Conservation (phyloP, 2,113 vertebrate species). For the Muntiacus reevesi region DNA sequence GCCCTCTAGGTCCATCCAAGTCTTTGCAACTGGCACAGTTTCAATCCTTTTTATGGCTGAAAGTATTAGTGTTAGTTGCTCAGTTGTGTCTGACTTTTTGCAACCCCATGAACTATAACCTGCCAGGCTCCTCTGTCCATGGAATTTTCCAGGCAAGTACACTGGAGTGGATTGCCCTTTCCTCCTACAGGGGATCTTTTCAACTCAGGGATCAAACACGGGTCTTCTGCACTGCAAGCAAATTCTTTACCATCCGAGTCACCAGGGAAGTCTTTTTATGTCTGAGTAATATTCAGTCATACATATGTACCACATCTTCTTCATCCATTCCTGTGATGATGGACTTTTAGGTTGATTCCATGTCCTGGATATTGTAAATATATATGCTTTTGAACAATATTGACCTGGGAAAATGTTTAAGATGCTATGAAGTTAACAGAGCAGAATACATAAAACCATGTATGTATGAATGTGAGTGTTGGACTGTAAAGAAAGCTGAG, state of each 20-base stretch:
- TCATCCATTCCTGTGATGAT: not conserved
- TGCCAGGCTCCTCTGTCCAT: not conserved
- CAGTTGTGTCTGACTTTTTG: not conserved
- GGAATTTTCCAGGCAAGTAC: not conserved
- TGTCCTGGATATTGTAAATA: not conserved
- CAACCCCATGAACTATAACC: not conserved
- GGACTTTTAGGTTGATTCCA: not conserved
- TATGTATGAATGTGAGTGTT: not conserved
- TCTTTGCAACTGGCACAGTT: not conserved
- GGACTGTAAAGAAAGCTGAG: not conserved
- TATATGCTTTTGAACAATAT: not conserved
- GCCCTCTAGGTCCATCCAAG: not conserved
- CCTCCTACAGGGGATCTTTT: not conserved
- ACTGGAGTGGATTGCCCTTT: not conserved
- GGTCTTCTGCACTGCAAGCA: not conserved
- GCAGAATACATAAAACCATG: not conserved
- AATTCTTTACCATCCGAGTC: not conserved
- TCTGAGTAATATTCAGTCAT: not conserved
- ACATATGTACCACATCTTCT: not conserved
- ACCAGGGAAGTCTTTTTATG: not conserved
- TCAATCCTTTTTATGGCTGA: not conserved
- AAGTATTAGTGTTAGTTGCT: not conserved
- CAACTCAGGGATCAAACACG: not conserved
- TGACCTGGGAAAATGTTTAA: not conserved
- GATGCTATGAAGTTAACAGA: not conserved